Evolutionary conservation across 2,797 vertebrate genomes (phyloP).

Genomic region (Ptychobarbus kaznakovi): DNA sequence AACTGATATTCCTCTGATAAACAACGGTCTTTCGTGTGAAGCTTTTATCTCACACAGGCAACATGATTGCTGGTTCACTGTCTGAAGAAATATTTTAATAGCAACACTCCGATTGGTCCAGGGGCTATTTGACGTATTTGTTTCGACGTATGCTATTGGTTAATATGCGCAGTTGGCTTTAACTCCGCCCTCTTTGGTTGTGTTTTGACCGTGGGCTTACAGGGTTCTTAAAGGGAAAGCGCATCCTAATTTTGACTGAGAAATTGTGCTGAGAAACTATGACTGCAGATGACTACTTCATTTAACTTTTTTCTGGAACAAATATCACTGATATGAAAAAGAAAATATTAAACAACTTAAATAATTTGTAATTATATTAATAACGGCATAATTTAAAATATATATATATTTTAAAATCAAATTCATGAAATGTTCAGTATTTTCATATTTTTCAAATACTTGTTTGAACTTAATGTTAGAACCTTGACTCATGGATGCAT

Average conservation of each 20-base stretch:
- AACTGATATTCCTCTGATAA: too few species aligned
- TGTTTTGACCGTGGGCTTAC: neutral
- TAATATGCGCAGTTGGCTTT: neutral
- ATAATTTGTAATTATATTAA: neutral
- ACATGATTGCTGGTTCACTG: conserved; percentile 41
- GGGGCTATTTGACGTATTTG: conserved; percentile 27
- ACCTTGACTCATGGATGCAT: neutral
- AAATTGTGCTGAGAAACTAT: neutral
- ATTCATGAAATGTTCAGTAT: neutral
- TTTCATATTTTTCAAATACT: neutral
- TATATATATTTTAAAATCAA: neutral
- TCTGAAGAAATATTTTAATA: conserved; percentile 53
- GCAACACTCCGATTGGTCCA: conserved; percentile 64
- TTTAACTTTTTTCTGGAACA: neutral
- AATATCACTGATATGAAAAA: neutral
- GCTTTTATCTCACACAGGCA: conserved; percentile 14
- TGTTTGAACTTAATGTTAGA: neutral
- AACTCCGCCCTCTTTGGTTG: conserved; percentile 21
- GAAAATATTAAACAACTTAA: neutral
- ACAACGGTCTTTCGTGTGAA: neutral
- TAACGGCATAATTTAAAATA: too few species aligned
- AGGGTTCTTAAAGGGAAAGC: conserved; percentile 47
- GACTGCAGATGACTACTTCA: neutral
- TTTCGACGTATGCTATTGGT: conserved; percentile 70
- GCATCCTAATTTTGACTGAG: neutral